phyloP scores from a whole-genome alignment of 2,113 vertebrate genomes.

The Chamaea fasciata region DNA sequence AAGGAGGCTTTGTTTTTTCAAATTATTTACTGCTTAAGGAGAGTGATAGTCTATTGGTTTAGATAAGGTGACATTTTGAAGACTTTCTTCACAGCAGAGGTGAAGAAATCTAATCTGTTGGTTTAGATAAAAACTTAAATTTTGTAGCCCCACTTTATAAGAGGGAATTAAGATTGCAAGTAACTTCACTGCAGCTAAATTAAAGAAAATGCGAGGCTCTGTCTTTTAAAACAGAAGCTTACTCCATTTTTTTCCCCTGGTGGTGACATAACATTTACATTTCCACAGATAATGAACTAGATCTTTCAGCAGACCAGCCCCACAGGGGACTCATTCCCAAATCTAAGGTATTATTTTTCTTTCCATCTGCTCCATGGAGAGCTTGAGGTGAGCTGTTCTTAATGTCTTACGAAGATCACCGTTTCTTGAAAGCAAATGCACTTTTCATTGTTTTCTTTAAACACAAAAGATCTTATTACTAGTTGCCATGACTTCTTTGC shows the following conservation, averaged over 20 bases:
- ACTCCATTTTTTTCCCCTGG: not conserved
- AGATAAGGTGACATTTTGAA: not conserved
- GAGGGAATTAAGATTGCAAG: not conserved
- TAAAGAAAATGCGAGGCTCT: not conserved
- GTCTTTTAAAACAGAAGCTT: not conserved
- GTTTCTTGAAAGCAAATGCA: not conserved
- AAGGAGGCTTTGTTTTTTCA: not conserved
- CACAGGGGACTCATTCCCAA: not conserved
- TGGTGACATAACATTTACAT: slow-evolving; percentile 4
- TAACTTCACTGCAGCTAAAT: not conserved
- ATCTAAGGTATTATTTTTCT: not conserved
- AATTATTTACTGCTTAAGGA: not conserved
- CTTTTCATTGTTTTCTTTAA: slow-evolving; percentile 25
- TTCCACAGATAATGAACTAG: slow-evolving; percentile 14
- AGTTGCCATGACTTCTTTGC: not conserved
- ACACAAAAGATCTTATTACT: not conserved
- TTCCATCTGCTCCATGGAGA: not conserved
- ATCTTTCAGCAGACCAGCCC: not conserved
- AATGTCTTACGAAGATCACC: not conserved
- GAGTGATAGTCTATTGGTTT: not conserved
- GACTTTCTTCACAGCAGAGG: not conserved
- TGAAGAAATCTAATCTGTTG: not conserved
- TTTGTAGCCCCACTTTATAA: not conserved
- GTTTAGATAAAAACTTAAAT: not conserved
- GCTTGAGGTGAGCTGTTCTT: slow-evolving; percentile 6